Evolutionary conservation across 2,888 invertebrate species (phyloP).

Genomic region (Chloroclystis v-ata): DNA sequence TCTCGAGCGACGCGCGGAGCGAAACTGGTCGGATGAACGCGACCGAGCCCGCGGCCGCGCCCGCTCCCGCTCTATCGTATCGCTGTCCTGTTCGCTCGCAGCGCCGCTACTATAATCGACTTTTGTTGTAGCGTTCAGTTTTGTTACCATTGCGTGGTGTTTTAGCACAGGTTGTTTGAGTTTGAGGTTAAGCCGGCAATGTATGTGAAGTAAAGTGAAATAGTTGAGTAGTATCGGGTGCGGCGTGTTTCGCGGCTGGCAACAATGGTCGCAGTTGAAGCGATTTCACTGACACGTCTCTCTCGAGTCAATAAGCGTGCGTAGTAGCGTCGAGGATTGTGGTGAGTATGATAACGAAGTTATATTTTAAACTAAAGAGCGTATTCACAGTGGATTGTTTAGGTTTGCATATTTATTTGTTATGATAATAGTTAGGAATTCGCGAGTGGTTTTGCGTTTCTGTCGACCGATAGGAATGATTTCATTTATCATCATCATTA

Average conservation of each 20-base stretch:
- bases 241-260: constrained; percentile 33
- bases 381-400: neutral
- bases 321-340: too few relatives aligned
- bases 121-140: constrained; percentile 1
- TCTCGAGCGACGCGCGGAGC: constrained; percentile 47
- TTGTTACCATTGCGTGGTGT: constrained; percentile 15
- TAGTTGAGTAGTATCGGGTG: constrained; percentile 23
- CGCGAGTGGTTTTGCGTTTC: too few relatives aligned
- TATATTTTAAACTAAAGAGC: neutral
- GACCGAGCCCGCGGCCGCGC: constrained; percentile 34
- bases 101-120: constrained; percentile 45
- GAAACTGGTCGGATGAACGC: constrained; percentile 38
- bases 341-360: too few relatives aligned
- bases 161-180: too few relatives aligned
- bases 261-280: constrained; percentile 40
- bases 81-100: constrained; percentile 59
- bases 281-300: constrained; percentile 34
- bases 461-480: too few relatives aligned
- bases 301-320: too few relatives aligned
- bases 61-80: constrained; percentile 41
- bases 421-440: too few relatives aligned
- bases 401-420: neutral
- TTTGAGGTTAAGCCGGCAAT: constrained; percentile 16
- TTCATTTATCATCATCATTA: too few relatives aligned
- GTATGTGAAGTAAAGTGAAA: constrained; percentile 15